Evolutionary conservation across 2,888 invertebrate genomes (phyloP), one percentile per base, ranked within the genome.

Genomic region (Ypsolopha sequella): DNA sequence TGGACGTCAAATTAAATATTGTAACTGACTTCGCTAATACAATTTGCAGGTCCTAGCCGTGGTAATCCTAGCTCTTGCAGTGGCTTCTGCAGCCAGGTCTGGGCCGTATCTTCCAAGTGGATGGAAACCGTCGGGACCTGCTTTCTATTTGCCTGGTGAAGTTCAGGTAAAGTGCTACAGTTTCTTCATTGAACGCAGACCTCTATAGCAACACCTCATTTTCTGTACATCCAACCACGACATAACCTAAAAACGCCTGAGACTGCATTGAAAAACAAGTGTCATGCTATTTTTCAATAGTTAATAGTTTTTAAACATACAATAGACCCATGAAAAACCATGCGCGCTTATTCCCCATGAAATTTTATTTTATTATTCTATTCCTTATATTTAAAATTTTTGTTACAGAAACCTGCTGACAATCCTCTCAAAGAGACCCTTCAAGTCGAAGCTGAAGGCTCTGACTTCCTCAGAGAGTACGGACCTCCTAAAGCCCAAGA

Each of bases 381-480:
- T n/a, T n/a, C n/a, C n/a, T n/a, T n/a, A n/a, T n/a, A 24, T 24
- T 24, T 13, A n/a, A 11, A n/a, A 8, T 13, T 11, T 34, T 51
- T 41, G 41, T 57, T 57, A 7, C 65, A 87, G 84, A 86, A 78
- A 53, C 76, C 82, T 14, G 68, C 73, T 13, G 79, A 75, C 53
- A 80, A 70, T 55, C 79, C 81, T n/a, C 63, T 77, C 33, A 70
- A 76, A 58, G 86, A 86, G 47, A 66, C 72, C 36, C 53, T 73
- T 10, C 65, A 73, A 56, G 79, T 78, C 36, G 84, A 81, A 52
- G 79, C 84, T 2, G 85, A 87, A 33, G 82, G 84, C 0, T 85
- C 85, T 8, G 85, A 88, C 49, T 78, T 80, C 48, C 81, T 88
- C 11, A 76, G 77, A 52, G 80, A 85, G 54, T 88, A 88, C 54